Base-by-base conservation (phyloP, 92 coral and sea anemone species). In the Hydrozoanthus gracilis region DNA sequence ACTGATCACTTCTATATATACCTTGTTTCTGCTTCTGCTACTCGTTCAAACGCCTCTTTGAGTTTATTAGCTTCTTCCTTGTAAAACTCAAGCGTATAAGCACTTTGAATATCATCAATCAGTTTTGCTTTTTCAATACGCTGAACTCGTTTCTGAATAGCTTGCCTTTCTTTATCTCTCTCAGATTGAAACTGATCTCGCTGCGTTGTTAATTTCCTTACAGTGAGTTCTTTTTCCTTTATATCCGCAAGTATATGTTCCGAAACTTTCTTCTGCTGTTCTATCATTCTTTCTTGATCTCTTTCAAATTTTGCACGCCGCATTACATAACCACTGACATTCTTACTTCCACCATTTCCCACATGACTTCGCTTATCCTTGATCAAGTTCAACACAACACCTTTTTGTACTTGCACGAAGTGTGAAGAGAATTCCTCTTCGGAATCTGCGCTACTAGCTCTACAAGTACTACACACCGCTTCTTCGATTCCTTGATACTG, bases 201-300 rank as follows among this genome's bases (percentile, higher is more conserved):
- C 45, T 92, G 95, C 2, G 90, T 91, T 4, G 91, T 71, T 14
- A 95, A 78, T 61, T 86, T 95, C n/a, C 64, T 88, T 4, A 95
- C 67, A 14, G 95, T 88, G 50, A 91, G 45, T 15, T 95, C 98
- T 68, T 95, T 95, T 48, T 95, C 98, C 78, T 83, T 92, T 73
- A 86, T 58, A 7, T 93, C 95, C 5, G 88, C 94, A 27, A 93
- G 89, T 67, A 90, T 83, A 13, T 95, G 94, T 16, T 92, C 95
- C 6, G 98, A 92, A n/a, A 95, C 89, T 51, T 90, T 91, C 64
- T 86, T 89, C 50, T 95, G 92, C 16, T 95, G 95, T 47, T 95
- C 98, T 12, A 90, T 89, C 39, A 92, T 93, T 71, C 95, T 69
- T 48, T 95, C 98, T 61, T 95, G 95, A 44, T 95, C 98, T 87